Conservation (phyloP, 2,797 vertebrate genomes). For the Eidolon dupreanum region DNA sequence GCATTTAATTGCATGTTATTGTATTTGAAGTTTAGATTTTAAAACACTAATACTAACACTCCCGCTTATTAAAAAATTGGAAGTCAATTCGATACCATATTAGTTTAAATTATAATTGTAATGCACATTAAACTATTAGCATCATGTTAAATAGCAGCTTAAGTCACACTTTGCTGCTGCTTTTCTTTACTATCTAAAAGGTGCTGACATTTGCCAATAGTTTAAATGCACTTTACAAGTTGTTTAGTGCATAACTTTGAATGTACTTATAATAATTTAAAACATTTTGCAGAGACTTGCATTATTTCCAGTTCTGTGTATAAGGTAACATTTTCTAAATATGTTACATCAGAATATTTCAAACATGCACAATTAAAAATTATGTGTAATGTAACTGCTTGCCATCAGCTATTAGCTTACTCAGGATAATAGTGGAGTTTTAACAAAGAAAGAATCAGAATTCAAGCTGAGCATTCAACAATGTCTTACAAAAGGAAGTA, state of each 20-base stretch:
- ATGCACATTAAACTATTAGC: background rate
- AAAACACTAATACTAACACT: background rate
- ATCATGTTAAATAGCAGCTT: background rate
- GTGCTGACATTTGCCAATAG: background rate
- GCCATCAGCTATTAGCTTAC: background rate
- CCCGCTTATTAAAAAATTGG: background rate
- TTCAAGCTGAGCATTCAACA: background rate
- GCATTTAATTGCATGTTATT: background rate
- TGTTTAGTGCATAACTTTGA: background rate
- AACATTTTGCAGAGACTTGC: background rate
- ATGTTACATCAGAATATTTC: background rate
- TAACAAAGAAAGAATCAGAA: background rate
- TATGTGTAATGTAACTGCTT: background rate
- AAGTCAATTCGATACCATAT: background rate
- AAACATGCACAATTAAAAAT: background rate
- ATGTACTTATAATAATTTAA: background rate
- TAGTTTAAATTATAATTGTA: constrained; percentile 24
- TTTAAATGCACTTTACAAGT: background rate
- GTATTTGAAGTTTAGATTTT: background rate
- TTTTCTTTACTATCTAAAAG: background rate
- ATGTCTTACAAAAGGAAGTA: background rate
- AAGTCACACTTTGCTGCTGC: background rate
- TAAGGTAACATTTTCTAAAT: background rate
- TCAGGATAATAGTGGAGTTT: background rate
- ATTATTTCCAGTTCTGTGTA: background rate